Conservation (phyloP, 2,888 invertebrate species). For the Drosophila picticornis region DNA sequence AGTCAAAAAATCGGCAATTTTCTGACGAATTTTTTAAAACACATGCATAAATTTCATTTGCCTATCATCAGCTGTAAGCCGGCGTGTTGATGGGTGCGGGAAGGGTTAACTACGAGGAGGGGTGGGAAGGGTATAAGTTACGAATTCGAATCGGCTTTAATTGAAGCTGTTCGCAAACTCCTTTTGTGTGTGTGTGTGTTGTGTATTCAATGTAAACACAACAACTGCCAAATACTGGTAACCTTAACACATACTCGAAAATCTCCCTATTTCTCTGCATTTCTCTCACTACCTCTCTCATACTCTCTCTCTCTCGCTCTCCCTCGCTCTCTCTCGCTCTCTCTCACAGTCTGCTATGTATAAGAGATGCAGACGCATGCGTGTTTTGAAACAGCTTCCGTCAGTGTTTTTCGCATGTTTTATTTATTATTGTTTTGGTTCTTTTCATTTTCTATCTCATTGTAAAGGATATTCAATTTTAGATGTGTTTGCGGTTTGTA, state of each 20-base stretch:
- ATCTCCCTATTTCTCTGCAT: conserved; percentile 31
- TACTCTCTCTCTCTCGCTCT: not conserved
- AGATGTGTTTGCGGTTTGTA: conserved; percentile 58
- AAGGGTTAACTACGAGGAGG: not conserved
- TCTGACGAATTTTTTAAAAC: conserved; percentile 51
- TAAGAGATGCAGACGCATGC: conserved; percentile 64
- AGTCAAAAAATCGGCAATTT: not conserved
- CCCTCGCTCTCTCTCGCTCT: not conserved
- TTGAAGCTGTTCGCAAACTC: conserved; percentile 21
- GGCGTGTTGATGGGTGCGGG: not conserved
- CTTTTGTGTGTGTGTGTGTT: not conserved
- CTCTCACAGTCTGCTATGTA: conserved; percentile 1
- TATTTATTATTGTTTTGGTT: conserved; percentile 59
- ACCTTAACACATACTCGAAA: conserved; percentile 2
- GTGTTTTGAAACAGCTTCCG: conserved; percentile 25
- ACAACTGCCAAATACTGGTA: conserved; percentile 57
- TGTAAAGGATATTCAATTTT: conserved; percentile 60
- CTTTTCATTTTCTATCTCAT: conserved; percentile 4
- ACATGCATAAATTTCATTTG: conserved; percentile 61
- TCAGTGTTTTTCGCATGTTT: conserved; percentile 39
- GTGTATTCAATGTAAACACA: conserved; percentile 64
- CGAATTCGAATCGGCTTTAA: conserved; percentile 44
- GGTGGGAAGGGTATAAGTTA: not conserved
- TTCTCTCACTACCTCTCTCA: not conserved
- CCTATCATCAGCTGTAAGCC: conserved; percentile 65